Evolutionary conservation across 1,140 invertebrate genomes (phyloP), one percentile per base, ranked within the genome.

Genomic region (Atta cephalotes): DNA sequence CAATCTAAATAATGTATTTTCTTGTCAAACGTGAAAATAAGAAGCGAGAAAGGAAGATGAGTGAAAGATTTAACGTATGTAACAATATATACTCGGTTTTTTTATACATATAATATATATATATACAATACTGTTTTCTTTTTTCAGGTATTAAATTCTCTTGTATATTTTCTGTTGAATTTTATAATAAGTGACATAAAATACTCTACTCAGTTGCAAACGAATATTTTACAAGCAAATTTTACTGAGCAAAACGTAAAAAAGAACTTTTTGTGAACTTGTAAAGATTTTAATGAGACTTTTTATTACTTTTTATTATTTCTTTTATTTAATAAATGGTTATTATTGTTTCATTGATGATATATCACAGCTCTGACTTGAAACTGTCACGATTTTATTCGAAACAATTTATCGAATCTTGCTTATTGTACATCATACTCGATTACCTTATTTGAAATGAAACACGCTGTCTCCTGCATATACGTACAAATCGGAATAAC

Each of bases 381-480:
- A 79, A 51, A 66, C 18, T 35, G 28, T 51, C 21, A 39, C 9
- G 12, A 28, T 77, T 77, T 77, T 62, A 60, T 49, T 4, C 21
- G 35, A 78, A 63, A 78, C 25, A 65, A 9, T 65, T 79, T 49
- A 66, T 66, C 18, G 14, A n/a, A 7, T 10, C 25, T 66, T 66
- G 39, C 60, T 79, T 66, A 60, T 79, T 65, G 49, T 58, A 18
- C 14, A 66, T 65, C 12, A 18, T 65, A 63, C 18, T 78, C 18
- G 39, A 79, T 79, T 79, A 56, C 18, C n/a, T 65, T 79, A 66
- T 79, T 79, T 66, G 45, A 49, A 66, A 51, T 66, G 18, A 25
- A 66, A 79, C 60, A 28, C 16, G 35, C 12, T 77, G n/a, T 45
- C 35, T 28, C 2, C 14, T 39, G 9, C 9, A 45, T 45, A 12